These are phyloP conservation scores for Acleris laterana DNA, from an alignment of 2,888 invertebrate genomes.

Conservation along the genomic window DNA sequence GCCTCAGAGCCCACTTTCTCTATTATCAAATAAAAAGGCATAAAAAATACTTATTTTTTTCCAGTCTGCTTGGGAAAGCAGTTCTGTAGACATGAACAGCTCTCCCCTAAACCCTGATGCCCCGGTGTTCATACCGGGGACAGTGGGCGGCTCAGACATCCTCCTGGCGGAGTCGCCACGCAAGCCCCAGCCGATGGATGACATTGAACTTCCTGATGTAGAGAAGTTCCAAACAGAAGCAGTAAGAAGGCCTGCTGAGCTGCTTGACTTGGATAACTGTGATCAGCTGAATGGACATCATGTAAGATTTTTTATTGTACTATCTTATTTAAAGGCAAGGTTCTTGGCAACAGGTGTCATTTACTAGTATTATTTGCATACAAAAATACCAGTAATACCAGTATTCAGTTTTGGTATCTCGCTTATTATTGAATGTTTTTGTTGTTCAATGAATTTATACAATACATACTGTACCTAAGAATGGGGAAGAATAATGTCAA, in stretches of 20 bases:
- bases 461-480: neutral
- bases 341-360: too few relatives aligned
- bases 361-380: too few relatives aligned
- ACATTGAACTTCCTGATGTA: conserved; percentile 85
- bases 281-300: conserved; percentile 84
- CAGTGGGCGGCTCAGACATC: conserved; percentile 75
- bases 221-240: conserved; percentile 87
- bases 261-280: conserved; percentile 77
- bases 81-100: conserved; percentile 87
- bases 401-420: too few relatives aligned
- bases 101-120: conserved; percentile 94
- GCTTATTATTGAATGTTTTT: too few relatives aligned
- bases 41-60: conserved; percentile 42
- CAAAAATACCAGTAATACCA: too few relatives aligned
- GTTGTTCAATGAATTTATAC: too few relatives aligned
- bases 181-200: conserved; percentile 87
- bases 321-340: neutral
- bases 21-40: too few relatives aligned
- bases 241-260: conserved; percentile 86
- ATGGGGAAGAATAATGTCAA: neutral
- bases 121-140: conserved; percentile 91
- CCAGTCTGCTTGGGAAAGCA: conserved; percentile 79
- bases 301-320: conserved; percentile 55
- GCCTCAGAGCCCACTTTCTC: too few relatives aligned
- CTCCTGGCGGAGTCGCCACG: conserved; percentile 89